A percentile compares a stretch with the other conserved stretches of the same genome.
Evolutionary conservation across 2,888 invertebrate species (phyloP).

Genomic region (Uloborus plumipes): DNA sequence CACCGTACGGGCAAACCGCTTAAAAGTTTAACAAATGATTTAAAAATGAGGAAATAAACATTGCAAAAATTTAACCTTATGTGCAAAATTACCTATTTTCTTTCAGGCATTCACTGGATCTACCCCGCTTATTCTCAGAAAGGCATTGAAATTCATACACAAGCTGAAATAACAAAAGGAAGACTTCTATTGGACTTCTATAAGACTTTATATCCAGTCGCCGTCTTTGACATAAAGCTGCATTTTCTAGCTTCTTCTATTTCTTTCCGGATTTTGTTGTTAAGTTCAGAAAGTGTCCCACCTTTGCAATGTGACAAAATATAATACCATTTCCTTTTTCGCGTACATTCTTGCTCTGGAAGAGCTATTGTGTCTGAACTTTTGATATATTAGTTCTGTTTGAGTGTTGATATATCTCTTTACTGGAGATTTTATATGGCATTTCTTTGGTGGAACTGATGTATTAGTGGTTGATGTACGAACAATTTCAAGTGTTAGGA

Average conservation of each 20-base stretch:
- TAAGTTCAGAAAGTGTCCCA: conserved; percentile 20
- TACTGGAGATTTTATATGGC: too few species aligned
- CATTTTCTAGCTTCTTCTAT: conserved; percentile 3
- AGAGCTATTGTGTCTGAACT: too few species aligned
- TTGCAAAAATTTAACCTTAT: too few species aligned
- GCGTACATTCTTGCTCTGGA: not conserved
- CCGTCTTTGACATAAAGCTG: conserved; percentile 17
- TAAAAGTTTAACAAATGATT: too few species aligned
- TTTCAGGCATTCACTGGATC: not conserved
- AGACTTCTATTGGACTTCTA: conserved; percentile 36
- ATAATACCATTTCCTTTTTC: conserved; percentile 12
- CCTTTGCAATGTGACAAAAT: conserved; percentile 23
- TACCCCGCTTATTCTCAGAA: conserved; percentile 6
- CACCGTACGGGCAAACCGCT: too few species aligned
- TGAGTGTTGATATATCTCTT: not conserved
- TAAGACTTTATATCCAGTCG: conserved; percentile 35
- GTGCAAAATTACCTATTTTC: too few species aligned
- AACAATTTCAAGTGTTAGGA: too few species aligned
- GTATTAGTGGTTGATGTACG: too few species aligned
- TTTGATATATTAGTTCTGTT: not conserved
- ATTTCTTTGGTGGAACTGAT: too few species aligned
- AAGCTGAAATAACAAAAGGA: conserved; percentile 28
- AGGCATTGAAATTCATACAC: not conserved
- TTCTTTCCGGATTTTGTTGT: not conserved
- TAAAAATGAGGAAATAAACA: too few species aligned